Conservation (phyloP, 2,888 invertebrate species). For the Bugula neritina region DNA sequence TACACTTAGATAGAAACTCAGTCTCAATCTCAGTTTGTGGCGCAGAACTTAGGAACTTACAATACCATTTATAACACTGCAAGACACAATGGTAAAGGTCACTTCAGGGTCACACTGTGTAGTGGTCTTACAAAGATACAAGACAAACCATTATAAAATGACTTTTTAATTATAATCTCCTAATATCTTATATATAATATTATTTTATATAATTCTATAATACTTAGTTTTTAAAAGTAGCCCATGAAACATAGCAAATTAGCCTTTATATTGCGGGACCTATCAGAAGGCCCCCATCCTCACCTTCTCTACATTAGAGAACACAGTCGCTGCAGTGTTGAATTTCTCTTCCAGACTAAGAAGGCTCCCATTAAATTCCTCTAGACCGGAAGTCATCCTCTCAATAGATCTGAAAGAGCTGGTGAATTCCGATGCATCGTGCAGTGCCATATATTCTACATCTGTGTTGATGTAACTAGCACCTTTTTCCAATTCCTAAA, state of each 20-base stretch:
- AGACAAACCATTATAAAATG: too few relatives aligned
- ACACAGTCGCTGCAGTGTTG: not conserved
- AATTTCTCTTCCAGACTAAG: not conserved
- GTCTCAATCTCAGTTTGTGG: not conserved
- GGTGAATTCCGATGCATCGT: not conserved
- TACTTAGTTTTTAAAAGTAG: too few relatives aligned
- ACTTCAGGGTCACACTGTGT: too few relatives aligned
- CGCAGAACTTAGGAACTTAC: not conserved
- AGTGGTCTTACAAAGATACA: too few relatives aligned
- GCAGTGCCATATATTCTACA: conserved; percentile 23
- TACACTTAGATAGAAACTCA: not conserved
- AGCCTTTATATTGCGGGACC: too few relatives aligned
- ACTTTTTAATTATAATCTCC: too few relatives aligned
- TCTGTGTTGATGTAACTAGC: conserved; percentile 17
- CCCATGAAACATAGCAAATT: too few relatives aligned
- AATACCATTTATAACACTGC: conserved; percentile 16
- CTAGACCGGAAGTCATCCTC: not conserved
- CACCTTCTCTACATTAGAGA: conserved; percentile 19
- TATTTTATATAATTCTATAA: too few relatives aligned
- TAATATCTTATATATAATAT: too few relatives aligned
- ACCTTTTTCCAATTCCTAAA: conserved; percentile 5
- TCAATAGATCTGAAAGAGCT: not conserved
- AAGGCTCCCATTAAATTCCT: not conserved
- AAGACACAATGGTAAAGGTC: not conserved
- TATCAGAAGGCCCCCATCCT: too few relatives aligned